phyloP scores from a whole-genome alignment of 2,113 vertebrate species.

The Tricholaema leucomelas region DNA sequence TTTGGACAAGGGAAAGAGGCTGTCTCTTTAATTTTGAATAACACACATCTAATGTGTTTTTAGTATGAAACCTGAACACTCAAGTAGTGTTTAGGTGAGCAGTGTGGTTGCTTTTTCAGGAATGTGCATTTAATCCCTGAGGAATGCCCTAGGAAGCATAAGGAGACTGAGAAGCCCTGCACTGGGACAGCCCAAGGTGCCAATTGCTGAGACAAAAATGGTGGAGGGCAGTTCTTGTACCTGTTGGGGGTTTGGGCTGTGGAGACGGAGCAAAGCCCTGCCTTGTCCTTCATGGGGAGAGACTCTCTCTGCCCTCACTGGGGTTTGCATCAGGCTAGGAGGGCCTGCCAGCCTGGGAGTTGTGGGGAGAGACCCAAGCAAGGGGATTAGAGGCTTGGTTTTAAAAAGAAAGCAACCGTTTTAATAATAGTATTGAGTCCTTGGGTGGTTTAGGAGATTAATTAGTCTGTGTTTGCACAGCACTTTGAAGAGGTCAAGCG shows the following conservation, averaged over 20 bases:
- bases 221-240: accelerated
- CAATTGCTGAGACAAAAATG: accelerated
- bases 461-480: background rate
- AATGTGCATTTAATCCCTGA: constrained; percentile 22
- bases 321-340: background rate
- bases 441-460: constrained; percentile 56
- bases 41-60: background rate
- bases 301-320: background rate
- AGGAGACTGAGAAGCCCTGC: background rate
- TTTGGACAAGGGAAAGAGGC: constrained; percentile 7
- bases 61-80: constrained; percentile 4
- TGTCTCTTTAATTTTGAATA: background rate
- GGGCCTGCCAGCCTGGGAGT: background rate
- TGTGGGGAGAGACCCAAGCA: background rate
- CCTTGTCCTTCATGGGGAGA: background rate
- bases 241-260: background rate
- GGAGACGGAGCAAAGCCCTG: background rate
- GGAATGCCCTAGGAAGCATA: background rate
- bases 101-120: background rate
- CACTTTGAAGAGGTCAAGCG: background rate
- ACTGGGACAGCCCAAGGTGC: accelerated
- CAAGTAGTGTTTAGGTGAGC: constrained; percentile 39
- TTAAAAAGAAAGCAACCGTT: constrained; percentile 56
- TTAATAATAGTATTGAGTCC: constrained; percentile 61
- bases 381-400: constrained; percentile 42